Conservation (phyloP, 2,113 vertebrate species). For the Panurus biarmicus region DNA sequence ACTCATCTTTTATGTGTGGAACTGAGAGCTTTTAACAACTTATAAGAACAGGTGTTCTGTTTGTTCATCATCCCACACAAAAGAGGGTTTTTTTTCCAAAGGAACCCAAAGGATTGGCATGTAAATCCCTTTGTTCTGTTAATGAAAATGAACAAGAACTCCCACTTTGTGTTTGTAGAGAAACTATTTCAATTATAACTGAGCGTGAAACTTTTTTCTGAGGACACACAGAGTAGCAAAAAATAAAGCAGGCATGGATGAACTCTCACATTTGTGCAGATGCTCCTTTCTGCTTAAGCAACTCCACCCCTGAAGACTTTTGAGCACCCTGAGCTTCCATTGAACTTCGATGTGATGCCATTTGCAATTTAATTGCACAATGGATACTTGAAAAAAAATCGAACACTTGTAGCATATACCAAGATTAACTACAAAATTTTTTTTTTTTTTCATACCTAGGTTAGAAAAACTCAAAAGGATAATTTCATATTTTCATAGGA, state of each 20-base stretch:
- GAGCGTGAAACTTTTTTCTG: neutral
- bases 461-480: neutral
- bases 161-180: neutral
- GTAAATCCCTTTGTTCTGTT: neutral
- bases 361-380: neutral
- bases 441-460: neutral
- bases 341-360: neutral
- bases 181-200: neutral
- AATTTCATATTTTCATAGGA: neutral
- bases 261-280: neutral
- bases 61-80: neutral
- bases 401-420: neutral
- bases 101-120: neutral
- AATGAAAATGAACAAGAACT: neutral
- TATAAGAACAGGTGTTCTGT: neutral
- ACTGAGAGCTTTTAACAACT: neutral
- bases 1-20: neutral
- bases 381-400: neutral
- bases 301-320: neutral
- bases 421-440: no score
- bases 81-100: neutral
- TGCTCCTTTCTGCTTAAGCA: neutral
- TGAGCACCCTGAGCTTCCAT: neutral
- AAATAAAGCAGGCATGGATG: neutral
- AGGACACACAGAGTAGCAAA: neutral